phyloP scores from a whole-genome alignment of 2,113 vertebrate genomes.

The Eretmochelys imbricata region DNA sequence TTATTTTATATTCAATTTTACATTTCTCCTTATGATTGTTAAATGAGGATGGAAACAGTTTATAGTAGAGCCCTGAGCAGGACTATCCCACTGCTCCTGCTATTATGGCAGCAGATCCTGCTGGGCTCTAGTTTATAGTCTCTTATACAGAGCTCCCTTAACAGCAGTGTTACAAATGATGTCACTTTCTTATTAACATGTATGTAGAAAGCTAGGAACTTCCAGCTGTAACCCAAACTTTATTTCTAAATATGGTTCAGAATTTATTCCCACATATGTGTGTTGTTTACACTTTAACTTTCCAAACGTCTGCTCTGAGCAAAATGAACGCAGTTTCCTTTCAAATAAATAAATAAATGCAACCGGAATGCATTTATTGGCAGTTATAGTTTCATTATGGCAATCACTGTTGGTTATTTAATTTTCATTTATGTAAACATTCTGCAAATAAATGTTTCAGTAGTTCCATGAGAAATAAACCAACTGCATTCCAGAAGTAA shows the following conservation, averaged over 20 bases:
- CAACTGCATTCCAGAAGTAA: slow-evolving; percentile 31
- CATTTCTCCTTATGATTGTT: background rate
- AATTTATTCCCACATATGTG: background rate
- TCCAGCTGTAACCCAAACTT: background rate
- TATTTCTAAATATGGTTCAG: background rate
- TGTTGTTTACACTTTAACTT: background rate
- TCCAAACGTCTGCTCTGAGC: background rate
- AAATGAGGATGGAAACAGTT: background rate
- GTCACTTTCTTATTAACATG: background rate
- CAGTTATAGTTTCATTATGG: slow-evolving; percentile 30
- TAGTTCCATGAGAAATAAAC: slow-evolving; percentile 36
- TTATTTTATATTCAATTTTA: background rate
- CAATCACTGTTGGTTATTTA: slow-evolving; percentile 37
- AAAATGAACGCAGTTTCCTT: background rate
- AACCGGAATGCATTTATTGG: background rate
- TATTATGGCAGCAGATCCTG: too few relatives aligned
- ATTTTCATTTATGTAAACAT: slow-evolving; percentile 49
- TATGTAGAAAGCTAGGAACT: background rate
- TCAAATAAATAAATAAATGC: background rate
- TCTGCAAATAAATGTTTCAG: slow-evolving; percentile 14
- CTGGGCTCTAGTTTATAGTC: background rate
- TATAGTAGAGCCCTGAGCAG: too few relatives aligned
- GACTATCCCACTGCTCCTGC: too few relatives aligned
- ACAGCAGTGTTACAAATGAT: background rate
- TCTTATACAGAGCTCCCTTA: background rate